Evolutionary conservation across 2,113 vertebrate genomes (phyloP), one percentile per base, ranked within the genome.

Genomic region (Odocoileus virginianus): DNA sequence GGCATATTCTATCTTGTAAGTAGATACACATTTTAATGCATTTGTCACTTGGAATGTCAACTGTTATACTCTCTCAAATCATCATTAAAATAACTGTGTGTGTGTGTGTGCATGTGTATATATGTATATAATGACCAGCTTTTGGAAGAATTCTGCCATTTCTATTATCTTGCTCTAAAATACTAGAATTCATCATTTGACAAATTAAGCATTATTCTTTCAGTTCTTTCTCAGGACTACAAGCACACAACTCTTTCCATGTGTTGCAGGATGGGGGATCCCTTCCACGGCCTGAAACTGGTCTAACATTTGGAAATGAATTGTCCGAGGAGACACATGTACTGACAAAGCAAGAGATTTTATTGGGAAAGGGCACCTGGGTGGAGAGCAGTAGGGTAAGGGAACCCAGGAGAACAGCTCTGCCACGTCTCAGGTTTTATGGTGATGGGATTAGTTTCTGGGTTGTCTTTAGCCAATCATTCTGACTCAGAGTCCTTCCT

Each of bases 141-240:
- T 94, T 45, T 82, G 76, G 17, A 82, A 85, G 81, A 81, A 87
- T 21, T 57, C 58, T 89, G 15, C 5, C 15, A 36, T 89, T 89
- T 94, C 15, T 89, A 57, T 55, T 57, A 36, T 82, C n/a, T 89
- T 82, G 58, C 58, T 94, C 50, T 89, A 82, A 89, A 36, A 83
- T 71, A 47, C 11, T 71, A 82, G 30, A 10, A 17, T 57, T 82
- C 15, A 89, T 71, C 30, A 82, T 57, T 82, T 89, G 58, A 55
- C 30, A 87, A 57, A 82, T 61, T 79, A 52, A 82, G 33, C 17
- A 23, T 83, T 94, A 71, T 30, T 94, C 16, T 89, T 89, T 89
- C 47, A 23, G 30, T 45, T 55, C 50, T 47, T 36, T 57, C 25
- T 57, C 40, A 71, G 76, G 50, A 57, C 23, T 89, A 94, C 23